Percentiles rank a stretch among this genome's conserved stretches.
phyloP scores from a whole-genome alignment of 1,140 invertebrate genomes.

The Dendroctonus valens region DNA sequence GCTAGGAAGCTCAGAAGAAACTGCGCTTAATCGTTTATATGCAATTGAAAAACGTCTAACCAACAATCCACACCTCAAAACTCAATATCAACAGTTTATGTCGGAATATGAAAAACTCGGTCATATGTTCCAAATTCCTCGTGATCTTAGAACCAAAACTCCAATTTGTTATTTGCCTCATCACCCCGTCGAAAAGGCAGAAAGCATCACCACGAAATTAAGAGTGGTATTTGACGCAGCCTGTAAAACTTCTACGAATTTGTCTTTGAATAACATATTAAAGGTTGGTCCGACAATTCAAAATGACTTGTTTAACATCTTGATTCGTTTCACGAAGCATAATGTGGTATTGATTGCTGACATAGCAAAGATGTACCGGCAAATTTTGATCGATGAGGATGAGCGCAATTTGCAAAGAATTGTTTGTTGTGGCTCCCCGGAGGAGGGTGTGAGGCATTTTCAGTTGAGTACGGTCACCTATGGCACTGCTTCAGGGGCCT shows the following conservation, averaged over 20 bases:
- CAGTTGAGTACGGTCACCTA: constrained; percentile 48
- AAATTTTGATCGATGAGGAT: constrained; percentile 42
- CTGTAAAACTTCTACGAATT: constrained; percentile 37
- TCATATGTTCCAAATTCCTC: constrained; percentile 39
- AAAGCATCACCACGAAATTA: constrained; percentile 43
- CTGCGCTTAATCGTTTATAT: constrained; percentile 34
- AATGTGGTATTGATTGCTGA: constrained; percentile 45
- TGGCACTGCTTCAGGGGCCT: constrained; percentile 43
- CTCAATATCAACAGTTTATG: constrained; percentile 30
- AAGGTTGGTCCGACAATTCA: constrained; percentile 43
- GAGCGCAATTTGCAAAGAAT: constrained; percentile 47
- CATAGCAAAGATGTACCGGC: constrained; percentile 51
- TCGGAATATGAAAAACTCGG: constrained; percentile 44
- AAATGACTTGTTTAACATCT: constrained; percentile 38
- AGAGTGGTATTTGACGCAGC: constrained; percentile 33
- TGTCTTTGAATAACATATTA: constrained; percentile 40
- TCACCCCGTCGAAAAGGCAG: constrained; percentile 45
- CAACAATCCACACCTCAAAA: constrained; percentile 16
- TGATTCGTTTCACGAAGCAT: constrained; percentile 45
- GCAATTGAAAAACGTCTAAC: constrained; percentile 24
- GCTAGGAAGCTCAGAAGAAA: neutral
- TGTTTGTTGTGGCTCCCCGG: constrained; percentile 44
- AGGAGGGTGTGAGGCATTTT: constrained; percentile 40
- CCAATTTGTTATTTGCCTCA: constrained; percentile 43
- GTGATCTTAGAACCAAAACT: constrained; percentile 8